A percentile compares a stretch with the other conserved stretches of the same genome.
Conservation (phyloP, 2,888 invertebrate species). For the Falcaria lacertinaria region DNA sequence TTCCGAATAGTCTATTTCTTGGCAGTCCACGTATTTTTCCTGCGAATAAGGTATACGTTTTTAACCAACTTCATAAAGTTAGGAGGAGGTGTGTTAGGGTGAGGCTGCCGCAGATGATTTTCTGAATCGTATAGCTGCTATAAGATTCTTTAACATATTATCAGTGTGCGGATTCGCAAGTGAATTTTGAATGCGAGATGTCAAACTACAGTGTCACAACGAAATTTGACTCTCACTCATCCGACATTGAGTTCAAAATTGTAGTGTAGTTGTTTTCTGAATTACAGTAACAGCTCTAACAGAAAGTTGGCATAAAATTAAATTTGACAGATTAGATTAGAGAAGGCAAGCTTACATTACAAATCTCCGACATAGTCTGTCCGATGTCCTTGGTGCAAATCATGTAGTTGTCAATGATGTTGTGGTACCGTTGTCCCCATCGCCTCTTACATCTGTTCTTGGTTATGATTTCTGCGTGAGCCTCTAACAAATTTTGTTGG, state of each 20-base stretch:
- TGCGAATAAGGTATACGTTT: constrained; percentile 15
- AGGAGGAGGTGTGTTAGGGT: no score
- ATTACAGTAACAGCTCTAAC: no score
- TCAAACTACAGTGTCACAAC: no score
- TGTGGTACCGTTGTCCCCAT: constrained; percentile 60
- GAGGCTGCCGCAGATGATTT: no score
- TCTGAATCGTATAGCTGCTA: no score
- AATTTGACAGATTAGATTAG: not conserved
- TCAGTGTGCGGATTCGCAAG: no score
- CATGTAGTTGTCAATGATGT: constrained; percentile 70
- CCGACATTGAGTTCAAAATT: no score
- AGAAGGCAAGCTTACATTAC: constrained; percentile 45
- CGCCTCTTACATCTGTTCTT: constrained; percentile 59
- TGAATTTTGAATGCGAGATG: no score
- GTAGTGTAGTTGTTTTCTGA: no score
- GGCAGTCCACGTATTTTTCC: constrained; percentile 69
- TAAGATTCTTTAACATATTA: no score
- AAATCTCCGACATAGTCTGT: constrained; percentile 66
- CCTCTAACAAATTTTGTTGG: constrained; percentile 51
- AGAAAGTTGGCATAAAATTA: no score
- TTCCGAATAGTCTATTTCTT: constrained; percentile 54
- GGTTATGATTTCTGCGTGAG: constrained; percentile 52
- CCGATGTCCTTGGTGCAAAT: constrained; percentile 65
- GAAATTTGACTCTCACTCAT: no score
- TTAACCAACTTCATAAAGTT: not conserved